Base-by-base conservation (phyloP, 2,797 vertebrate genomes). In the Halcyon chelicuti region DNA sequence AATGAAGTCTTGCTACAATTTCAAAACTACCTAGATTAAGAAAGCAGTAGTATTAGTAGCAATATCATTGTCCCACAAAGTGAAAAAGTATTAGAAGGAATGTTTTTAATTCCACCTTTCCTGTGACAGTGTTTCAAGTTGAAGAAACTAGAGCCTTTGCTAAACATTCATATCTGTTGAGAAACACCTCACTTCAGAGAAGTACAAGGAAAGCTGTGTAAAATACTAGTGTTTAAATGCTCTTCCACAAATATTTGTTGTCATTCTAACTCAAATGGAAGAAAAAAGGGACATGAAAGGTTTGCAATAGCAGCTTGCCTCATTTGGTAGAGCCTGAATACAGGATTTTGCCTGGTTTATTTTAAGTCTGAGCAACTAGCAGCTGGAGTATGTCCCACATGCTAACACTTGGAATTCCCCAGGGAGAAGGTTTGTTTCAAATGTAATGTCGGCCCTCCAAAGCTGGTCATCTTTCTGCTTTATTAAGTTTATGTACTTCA, bases 381-480 rank as follows among this genome's bases (percentile, higher is more conserved):
- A 95, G 93, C 94, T 96, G 95, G 95, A 95, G 33, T 82, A 65
- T 74, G 90, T 95, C 86, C 92, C 95, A 94, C 90, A 90, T 91
- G 75, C 90, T 95, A 94, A 82, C 88, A 92, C 91, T 96, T 89
- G 94, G 96, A 97, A 96, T 96, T 96, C 93, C 80, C 93, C 74
- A 0, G 13, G 55, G 63, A 88, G 82, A 78, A 93, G 80, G 68
- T 81, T 95, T 93, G 86, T 85, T 95, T 94, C 90, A 86, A 94
- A 93, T 9, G 63, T 63, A 90, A 40, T 2, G 4, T 63, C 2
- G 11, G 82, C 74, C 46, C 60, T 90, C 85, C 82, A 94, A 92
- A 95, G 86, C 77, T 86, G 63, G 58, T 52, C 3, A 0, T 70
- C 79, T 78, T 88, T 74, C 49, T 58, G 58, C 60, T 94, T 88